Conservation (phyloP, 2,113 vertebrate species). For the Eclectus roratus region DNA sequence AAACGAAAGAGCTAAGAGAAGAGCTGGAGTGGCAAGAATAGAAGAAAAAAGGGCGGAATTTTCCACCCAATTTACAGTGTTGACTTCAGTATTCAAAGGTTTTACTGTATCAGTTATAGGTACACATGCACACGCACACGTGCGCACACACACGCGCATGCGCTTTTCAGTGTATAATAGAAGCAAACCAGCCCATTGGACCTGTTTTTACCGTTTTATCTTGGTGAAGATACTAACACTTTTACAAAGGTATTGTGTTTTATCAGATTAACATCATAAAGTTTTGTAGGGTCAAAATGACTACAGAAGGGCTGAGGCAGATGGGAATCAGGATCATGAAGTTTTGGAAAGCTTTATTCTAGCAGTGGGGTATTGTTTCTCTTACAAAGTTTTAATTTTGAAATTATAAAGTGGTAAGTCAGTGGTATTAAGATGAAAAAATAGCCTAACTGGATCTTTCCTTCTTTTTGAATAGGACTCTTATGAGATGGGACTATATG, state of each 20-base stretch:
- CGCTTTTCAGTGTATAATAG: background rate
- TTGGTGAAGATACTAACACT: background rate
- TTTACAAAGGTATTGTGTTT: background rate
- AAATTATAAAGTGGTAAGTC: background rate
- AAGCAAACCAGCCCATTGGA: background rate
- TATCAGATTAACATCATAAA: background rate
- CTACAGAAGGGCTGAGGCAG: background rate
- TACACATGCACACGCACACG: background rate
- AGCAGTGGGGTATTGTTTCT: background rate
- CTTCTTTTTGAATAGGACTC: background rate
- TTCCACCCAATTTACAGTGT: background rate
- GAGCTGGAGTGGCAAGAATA: background rate
- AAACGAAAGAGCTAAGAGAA: background rate
- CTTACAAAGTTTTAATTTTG: background rate
- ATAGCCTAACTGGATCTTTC: background rate
- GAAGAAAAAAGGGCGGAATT: background rate
- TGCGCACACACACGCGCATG: accelerated
- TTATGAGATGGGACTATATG: background rate
- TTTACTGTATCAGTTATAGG: background rate
- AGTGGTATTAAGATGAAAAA: background rate
- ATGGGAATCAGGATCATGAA: background rate
- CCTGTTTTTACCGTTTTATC: background rate
- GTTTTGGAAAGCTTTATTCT: background rate
- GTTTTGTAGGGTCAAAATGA: background rate
- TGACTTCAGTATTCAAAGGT: background rate